Conservation (phyloP, 2,797 vertebrate genomes). For the Glossophaga mutica region DNA sequence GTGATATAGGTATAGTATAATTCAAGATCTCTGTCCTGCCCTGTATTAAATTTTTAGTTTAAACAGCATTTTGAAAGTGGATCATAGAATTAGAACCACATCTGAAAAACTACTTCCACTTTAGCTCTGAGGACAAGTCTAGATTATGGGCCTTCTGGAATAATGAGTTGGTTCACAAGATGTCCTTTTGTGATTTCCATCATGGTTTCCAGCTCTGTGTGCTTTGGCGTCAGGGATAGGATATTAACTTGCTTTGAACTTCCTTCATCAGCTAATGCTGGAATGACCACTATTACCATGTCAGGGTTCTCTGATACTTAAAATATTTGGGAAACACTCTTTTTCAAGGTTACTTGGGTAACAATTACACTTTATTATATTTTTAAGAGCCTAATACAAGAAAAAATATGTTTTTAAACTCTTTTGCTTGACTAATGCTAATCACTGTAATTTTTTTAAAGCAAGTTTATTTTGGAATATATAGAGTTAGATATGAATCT, state of each 20-base stretch:
- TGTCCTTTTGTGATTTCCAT: neutral
- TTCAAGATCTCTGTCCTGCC: neutral
- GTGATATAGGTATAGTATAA: neutral
- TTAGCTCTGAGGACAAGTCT: neutral
- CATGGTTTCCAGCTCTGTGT: neutral
- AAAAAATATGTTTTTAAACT: neutral
- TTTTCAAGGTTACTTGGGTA: neutral
- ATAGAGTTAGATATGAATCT: neutral
- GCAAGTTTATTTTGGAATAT: constrained; percentile 5
- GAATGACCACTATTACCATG: neutral
- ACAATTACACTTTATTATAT: neutral
- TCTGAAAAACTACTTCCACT: neutral
- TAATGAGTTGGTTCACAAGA: constrained; percentile 6
- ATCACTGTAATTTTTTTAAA: neutral
- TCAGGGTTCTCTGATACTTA: neutral
- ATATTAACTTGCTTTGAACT: neutral
- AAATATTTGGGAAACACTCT: neutral
- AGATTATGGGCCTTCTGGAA: neutral
- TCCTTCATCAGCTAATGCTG: neutral
- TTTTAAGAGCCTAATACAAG: neutral
- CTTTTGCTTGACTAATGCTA: neutral
- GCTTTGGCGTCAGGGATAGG: neutral
- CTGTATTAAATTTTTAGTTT: neutral
- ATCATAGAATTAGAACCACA: neutral
- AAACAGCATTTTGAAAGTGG: constrained; percentile 31